Evolutionary conservation across 2,113 vertebrate genomes (phyloP).

Genomic region (Zosterops hypoxanthus): DNA sequence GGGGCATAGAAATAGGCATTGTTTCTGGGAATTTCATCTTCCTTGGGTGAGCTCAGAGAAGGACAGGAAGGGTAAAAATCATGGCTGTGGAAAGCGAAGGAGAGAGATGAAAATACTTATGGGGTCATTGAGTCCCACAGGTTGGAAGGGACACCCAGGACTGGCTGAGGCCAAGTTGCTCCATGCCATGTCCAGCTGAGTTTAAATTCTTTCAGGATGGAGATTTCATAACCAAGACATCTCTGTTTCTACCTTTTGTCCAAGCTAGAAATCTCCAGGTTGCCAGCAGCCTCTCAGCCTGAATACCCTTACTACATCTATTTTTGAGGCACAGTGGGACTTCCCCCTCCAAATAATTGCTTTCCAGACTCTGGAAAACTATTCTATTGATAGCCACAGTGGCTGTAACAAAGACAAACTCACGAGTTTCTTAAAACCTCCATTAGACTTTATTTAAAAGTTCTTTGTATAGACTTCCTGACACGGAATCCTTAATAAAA

Average conservation of each 20-base stretch:
- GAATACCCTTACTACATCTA: not conserved
- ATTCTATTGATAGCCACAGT: not conserved
- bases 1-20: not conserved
- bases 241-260: not conserved
- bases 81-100: not conserved
- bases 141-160: not conserved
- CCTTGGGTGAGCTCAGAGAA: not conserved
- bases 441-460: conserved; percentile 82
- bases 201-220: not conserved
- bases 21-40: not conserved
- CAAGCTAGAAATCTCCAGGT: not conserved
- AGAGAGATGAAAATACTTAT: not conserved
- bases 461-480: conserved; percentile 80
- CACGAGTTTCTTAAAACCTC: conserved; percentile 51
- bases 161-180: not conserved
- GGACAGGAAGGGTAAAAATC: not conserved
- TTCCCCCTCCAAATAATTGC: not conserved
- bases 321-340: not conserved
- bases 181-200: not conserved
- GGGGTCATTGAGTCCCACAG: not conserved
- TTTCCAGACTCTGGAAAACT: not conserved
- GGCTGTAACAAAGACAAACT: not conserved
- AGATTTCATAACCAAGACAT: not conserved
- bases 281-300: not conserved
- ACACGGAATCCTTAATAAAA: conserved; percentile 73